These are phyloP conservation scores for Yoshiicerus persimilis DNA, from an alignment of 1,140 invertebrate species.

Conservation along the genomic window DNA sequence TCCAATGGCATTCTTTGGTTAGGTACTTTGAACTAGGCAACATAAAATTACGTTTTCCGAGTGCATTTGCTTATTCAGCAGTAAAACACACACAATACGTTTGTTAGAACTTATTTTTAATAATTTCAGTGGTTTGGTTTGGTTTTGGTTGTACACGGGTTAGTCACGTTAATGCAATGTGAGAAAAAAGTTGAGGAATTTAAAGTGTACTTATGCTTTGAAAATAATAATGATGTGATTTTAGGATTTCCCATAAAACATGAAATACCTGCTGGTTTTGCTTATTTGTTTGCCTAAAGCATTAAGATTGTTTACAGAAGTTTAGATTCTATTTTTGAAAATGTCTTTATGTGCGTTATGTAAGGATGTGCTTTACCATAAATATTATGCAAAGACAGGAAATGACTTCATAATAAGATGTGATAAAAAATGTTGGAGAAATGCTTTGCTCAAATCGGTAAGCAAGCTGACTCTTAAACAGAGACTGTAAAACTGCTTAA, in stretches of 20 bases:
- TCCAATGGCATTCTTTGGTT: too few species aligned
- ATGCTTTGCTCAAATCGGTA: not conserved
- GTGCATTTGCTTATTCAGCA: too few species aligned
- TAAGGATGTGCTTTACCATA: not conserved
- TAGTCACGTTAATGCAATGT: too few species aligned
- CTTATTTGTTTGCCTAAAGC: slow-evolving; percentile 9
- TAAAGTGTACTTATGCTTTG: not conserved
- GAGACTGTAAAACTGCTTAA: not conserved
- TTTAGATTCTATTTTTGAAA: not conserved
- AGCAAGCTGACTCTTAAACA: not conserved
- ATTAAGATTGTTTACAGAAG: not conserved
- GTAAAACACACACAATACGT: too few species aligned
- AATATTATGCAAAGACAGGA: not conserved
- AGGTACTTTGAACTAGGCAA: too few species aligned
- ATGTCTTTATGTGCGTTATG: not conserved
- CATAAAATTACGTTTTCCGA: too few species aligned
- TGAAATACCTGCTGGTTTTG: slow-evolving; percentile 3
- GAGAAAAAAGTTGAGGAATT: not conserved
- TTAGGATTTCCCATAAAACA: not conserved
- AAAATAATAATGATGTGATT: not conserved
- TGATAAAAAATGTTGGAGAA: not conserved
- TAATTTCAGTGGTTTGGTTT: too few species aligned
- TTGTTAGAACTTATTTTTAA: too few species aligned
- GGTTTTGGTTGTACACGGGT: too few species aligned
- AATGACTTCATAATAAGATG: not conserved